Percentiles rank a stretch among this genome's conserved stretches.
phyloP scores from a whole-genome alignment of 2,797 vertebrate species.

The Acrossocheilus fasciatus region DNA sequence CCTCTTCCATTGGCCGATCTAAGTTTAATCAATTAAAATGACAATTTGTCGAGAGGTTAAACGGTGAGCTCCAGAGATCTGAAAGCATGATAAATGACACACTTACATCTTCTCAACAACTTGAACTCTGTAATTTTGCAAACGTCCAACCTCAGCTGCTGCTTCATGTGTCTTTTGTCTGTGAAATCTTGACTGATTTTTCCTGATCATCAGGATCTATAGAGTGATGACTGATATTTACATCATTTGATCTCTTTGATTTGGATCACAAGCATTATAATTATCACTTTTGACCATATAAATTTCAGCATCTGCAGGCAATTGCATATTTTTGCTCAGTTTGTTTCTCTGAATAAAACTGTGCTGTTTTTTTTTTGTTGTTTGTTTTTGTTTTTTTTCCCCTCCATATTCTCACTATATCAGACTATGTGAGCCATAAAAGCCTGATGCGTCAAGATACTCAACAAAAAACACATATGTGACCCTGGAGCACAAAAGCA shows the following conservation, averaged over 20 bases:
- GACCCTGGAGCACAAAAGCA: too few species aligned
- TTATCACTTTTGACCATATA: too few species aligned
- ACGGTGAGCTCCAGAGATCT: slow-evolving; percentile 85
- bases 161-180: too few species aligned
- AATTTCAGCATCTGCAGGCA: neutral
- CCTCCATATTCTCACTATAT: neutral
- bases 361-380: too few species aligned
- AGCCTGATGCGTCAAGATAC: too few species aligned
- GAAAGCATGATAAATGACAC: slow-evolving; percentile 80
- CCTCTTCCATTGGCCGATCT: slow-evolving; percentile 73
- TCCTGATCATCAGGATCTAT: too few species aligned
- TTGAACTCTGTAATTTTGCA: neutral
- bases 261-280: neutral
- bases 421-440: neutral
- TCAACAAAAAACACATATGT: too few species aligned
- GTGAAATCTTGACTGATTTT: too few species aligned
- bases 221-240: too few species aligned
- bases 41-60: slow-evolving; percentile 83
- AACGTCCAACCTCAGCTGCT: too few species aligned
- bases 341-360: neutral
- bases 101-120: neutral
- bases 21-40: slow-evolving; percentile 87
- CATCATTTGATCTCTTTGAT: neutral
- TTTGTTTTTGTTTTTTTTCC: too few species aligned
- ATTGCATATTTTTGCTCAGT: neutral